Base-by-base conservation (phyloP, 64 coral and sea anemone species). In the Actinia tenebrosa region DNA sequence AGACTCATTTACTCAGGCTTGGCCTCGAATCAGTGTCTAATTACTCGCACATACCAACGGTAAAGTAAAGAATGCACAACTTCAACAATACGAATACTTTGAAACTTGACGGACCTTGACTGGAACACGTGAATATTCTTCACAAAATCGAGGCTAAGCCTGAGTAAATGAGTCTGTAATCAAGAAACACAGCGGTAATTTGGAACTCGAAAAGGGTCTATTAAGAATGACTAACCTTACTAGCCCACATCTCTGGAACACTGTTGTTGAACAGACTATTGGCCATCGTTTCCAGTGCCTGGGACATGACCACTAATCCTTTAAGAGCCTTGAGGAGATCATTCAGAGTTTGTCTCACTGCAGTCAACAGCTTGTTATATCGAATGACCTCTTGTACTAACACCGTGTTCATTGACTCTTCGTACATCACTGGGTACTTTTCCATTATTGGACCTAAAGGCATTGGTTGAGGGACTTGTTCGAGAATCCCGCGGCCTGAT, bases 391-490 rank as follows among this genome's bases (percentile, higher is more conserved):
- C 97, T 78, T 99, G 97, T 13, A 95, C 93, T 15, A 99, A 52
- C 59, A 99, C 97, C 1, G 97, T 99, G 91, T 99, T 99, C 97
- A 99, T 99, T 2, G 97, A 99, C 83, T 99, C 97, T 86, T 99
- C 97, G 79, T 99, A 99, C 88, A 87, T 90, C 10, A 99, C 97
- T 5, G 97, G 97, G 82, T 99, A 91, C 68, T 99, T 99, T 77
- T 88, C 91, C 93, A 99, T 99, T 42, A 99, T 90, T 56, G 91
- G 86, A 18, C 90, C 80, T 85, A 99, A 45, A 19, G 97, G 91
- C 15, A 99, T 94, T 25, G 97, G 97, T 16, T 88, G 75, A 45
- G 97, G 97, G 9, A 99, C 93, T 17, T 83, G 86, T 44, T 99
- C 97, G 22, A 99, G 89, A 66, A 99, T 99, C 64, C 83, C 79